Conservation (phyloP, 2,113 vertebrate species). For the Sebastes fasciatus region DNA sequence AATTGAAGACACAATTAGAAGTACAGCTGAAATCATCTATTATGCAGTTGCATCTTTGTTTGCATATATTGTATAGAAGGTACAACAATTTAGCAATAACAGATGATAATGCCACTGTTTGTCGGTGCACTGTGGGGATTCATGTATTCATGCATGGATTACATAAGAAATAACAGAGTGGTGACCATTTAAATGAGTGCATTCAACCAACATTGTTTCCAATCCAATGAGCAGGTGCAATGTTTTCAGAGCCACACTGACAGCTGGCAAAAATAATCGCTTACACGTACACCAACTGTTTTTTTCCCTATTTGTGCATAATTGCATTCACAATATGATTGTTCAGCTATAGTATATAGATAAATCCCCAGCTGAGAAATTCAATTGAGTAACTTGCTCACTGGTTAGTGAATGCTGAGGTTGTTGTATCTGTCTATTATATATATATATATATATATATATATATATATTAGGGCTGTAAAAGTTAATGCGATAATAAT, state of each 20-base stretch:
- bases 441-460: too few relatives aligned
- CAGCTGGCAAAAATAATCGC: slow-evolving; percentile 37
- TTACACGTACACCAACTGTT: slow-evolving; percentile 17
- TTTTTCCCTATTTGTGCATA: slow-evolving; percentile 1
- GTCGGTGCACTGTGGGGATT: neutral
- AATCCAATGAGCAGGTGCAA: slow-evolving; percentile 19
- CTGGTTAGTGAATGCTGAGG: neutral
- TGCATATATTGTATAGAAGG: neutral
- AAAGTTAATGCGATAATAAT: too few relatives aligned
- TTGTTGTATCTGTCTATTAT: neutral
- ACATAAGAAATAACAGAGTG: slow-evolving; percentile 23
- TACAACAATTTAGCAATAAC: slow-evolving; percentile 23
- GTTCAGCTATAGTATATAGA: neutral
- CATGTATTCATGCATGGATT: slow-evolving; percentile 37
- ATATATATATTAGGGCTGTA: too few relatives aligned
- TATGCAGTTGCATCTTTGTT: slow-evolving; percentile 22
- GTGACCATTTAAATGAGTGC: slow-evolving; percentile 38
- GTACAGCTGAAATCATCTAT: slow-evolving; percentile 24
- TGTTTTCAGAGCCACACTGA: slow-evolving; percentile 11
- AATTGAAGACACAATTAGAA: slow-evolving; percentile 26
- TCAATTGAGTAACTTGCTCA: neutral
- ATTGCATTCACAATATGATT: slow-evolving; percentile 16
- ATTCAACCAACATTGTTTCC: slow-evolving; percentile 21
- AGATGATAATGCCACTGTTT: slow-evolving; percentile 20
- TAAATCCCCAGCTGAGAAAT: slow-evolving; percentile 10